These are phyloP conservation scores for Pogoniulus pusillus DNA, from an alignment of 2,797 vertebrate species.

Conservation along the genomic window DNA sequence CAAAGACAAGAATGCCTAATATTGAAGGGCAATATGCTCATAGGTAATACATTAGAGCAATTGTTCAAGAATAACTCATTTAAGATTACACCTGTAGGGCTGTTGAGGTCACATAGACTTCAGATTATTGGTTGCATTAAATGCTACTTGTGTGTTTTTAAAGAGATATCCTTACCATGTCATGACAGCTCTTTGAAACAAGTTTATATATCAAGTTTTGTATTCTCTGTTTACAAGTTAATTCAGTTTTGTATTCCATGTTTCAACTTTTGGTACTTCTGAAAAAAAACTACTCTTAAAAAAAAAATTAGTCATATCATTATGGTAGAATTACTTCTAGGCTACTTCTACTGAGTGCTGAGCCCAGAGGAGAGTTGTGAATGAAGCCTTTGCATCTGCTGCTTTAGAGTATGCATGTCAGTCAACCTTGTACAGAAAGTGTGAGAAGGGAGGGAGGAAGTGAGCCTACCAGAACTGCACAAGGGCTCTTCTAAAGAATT, in stretches of 20 bases:
- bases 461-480: not conserved
- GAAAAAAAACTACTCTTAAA: not conserved
- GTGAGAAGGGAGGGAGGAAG: not conserved
- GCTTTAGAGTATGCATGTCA: not conserved
- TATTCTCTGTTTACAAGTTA: not conserved
- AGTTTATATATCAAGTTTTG: not conserved
- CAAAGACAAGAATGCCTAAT: conserved; percentile 70
- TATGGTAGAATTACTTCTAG: not conserved
- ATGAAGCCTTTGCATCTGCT: not conserved
- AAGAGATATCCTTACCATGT: conserved; percentile 12
- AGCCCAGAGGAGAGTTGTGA: too few relatives aligned
- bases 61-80: conserved; percentile 73
- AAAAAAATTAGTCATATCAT: not conserved
- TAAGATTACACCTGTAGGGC: conserved; percentile 66
- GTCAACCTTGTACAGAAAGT: not conserved
- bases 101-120: conserved; percentile 67
- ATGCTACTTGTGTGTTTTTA: conserved; percentile 47
- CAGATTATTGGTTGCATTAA: conserved; percentile 30
- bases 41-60: conserved; percentile 67
- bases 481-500: not conserved
- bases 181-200: not conserved
- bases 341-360: not conserved
- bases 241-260: not conserved
- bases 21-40: conserved; percentile 66
- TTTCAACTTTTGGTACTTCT: not conserved